Base-by-base conservation (phyloP, 2,888 invertebrate genomes). In the Zele albiditarsus region DNA sequence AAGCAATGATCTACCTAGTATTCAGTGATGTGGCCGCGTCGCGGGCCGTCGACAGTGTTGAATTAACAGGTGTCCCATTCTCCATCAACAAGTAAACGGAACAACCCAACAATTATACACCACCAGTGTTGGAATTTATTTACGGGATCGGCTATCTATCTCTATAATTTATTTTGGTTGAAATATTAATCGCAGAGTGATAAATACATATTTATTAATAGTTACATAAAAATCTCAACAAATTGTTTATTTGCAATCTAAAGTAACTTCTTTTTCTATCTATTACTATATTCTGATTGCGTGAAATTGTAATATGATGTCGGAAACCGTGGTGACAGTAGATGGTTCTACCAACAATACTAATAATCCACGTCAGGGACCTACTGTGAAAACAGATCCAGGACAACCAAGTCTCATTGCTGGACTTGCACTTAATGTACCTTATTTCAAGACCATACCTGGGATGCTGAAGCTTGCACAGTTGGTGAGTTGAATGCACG, bases 271-370 rank as follows among this genome's bases (percentile, higher is more conserved):
- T 33, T 58, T 25, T 42, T 14, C 23, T 33, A 6, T 57, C 12
- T 16, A 8, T 6, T 23, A 63, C n/a, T 42, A 31, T 38, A 49
- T 53, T 72, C 38, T 38, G 1, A 27, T 71, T 42, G 2, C 38
- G 38, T 68, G 60, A 49, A 14, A 69, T 65, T 76, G 75, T 71
- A 82, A 78, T 73, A 95, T 94, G 94, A 95, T 95, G 93, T 94
- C 95, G 89, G 95, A 95, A 92, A 95, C 95, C 86, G 95, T 95
- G 86, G 94, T 95, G 85, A 95, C 93, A 85, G 93, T 95, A 89
- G 94, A 94, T 88, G 93, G 93, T 88, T 90, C 93, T 91, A 91
- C 93, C 90, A 89, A 89, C 84, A 90, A 90, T 80, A 89, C 89
- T 76, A 87, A 88, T 85, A 89, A 84, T 84, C 88, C 79, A 76